These are phyloP conservation scores for Tyria jacobaeae DNA, from an alignment of 2,888 invertebrate genomes.

Conservation along the genomic window DNA sequence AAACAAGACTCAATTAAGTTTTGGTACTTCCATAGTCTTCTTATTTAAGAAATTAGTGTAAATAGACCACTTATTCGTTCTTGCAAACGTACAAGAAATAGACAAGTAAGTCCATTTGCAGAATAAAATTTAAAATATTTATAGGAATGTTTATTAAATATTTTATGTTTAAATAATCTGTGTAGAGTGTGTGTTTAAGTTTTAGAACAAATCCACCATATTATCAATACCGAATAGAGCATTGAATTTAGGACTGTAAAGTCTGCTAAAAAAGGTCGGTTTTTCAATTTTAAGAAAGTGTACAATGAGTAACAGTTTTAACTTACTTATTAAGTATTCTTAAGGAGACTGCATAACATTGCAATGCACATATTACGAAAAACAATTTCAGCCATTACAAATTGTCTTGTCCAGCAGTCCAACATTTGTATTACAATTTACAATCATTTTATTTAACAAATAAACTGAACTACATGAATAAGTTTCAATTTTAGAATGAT, in stretches of 20 bases:
- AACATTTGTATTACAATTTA: neutral
- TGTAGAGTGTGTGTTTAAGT: neutral
- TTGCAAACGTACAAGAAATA: conserved; percentile 45
- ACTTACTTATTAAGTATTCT: neutral
- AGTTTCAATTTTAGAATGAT: neutral
- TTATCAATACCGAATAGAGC: too few species aligned
- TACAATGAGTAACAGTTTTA: too few species aligned
- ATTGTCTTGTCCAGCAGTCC: neutral
- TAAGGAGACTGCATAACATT: neutral
- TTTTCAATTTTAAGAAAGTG: neutral
- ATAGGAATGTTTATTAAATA: neutral
- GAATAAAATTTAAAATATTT: conserved; percentile 22
- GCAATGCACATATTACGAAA: neutral
- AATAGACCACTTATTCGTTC: conserved; percentile 53
- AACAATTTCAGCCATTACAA: conserved; percentile 1
- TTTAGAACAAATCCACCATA: neutral
- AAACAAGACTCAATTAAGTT: conserved; percentile 15
- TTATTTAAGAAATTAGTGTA: conserved; percentile 26
- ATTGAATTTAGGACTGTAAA: neutral
- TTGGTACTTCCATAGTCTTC: conserved; percentile 15
- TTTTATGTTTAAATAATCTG: neutral
- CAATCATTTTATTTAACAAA: conserved; percentile 1
- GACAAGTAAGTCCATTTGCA: conserved; percentile 41
- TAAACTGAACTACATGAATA: neutral
- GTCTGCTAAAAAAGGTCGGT: neutral